phyloP scores from a whole-genome alignment of 2,113 vertebrate genomes.

The Chionomys nivalis region DNA sequence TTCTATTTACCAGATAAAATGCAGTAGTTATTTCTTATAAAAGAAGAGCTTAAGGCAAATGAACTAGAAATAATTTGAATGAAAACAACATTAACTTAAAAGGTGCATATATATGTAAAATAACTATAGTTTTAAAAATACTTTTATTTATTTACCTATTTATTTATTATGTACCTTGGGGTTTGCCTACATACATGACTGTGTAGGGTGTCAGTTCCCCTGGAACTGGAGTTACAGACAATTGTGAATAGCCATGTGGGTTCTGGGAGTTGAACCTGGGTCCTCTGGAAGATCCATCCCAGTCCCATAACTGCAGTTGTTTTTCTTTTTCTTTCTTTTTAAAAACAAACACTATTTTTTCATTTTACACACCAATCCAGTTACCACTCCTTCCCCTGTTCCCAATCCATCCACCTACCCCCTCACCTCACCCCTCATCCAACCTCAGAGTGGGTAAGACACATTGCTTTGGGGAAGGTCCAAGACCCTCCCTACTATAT shows the following conservation, averaged over 20 bases:
- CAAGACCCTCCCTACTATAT: too few relatives aligned
- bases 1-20: conserved; percentile 29
- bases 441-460: too few relatives aligned
- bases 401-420: too few relatives aligned
- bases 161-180: neutral
- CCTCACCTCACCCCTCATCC: too few relatives aligned
- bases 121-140: neutral
- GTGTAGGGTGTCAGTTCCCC: neutral
- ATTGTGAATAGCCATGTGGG: too few relatives aligned
- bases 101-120: neutral
- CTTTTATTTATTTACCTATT: too few relatives aligned
- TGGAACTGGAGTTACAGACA: neutral
- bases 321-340: neutral
- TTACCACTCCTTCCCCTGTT: too few relatives aligned
- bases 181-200: neutral
- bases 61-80: conserved; percentile 14
- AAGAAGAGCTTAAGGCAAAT: neutral
- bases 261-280: too few relatives aligned
- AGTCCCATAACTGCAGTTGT: neutral
- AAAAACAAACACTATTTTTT: too few relatives aligned
- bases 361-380: too few relatives aligned
- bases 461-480: too few relatives aligned
- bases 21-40: neutral
- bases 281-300: too few relatives aligned
- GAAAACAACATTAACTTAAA: conserved; percentile 9